phyloP scores from a whole-genome alignment of 2,113 vertebrate species.

The Cnemophilus loriae region DNA sequence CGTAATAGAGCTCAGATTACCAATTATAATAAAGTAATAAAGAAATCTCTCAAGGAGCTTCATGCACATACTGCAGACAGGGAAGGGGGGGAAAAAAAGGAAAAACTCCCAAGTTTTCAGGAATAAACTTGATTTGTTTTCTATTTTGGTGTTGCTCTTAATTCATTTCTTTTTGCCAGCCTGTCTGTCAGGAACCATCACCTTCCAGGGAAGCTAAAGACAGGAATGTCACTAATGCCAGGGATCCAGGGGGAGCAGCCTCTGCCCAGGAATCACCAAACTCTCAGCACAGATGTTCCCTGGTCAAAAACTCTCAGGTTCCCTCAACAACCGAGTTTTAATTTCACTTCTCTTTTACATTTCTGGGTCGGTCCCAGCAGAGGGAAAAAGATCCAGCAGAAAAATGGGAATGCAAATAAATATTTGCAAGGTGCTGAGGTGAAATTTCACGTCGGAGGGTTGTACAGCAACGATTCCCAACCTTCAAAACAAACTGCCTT shows the following conservation, averaged over 20 bases:
- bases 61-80: neutral
- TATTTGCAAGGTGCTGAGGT: neutral
- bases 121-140: neutral
- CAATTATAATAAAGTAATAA: slow-evolving; percentile 45
- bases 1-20: slow-evolving; percentile 31
- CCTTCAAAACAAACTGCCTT: neutral
- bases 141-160: neutral
- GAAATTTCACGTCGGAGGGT: neutral
- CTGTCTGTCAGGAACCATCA: neutral
- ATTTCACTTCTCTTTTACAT: neutral
- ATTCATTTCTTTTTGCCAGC: neutral
- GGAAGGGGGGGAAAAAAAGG: rapidly evolving
- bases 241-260: neutral
- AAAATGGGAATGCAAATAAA: neutral
- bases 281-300: neutral
- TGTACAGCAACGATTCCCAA: rapidly evolving
- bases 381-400: neutral
- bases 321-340: neutral
- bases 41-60: slow-evolving; percentile 42
- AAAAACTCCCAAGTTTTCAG: neutral
- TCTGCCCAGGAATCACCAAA: neutral
- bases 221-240: neutral
- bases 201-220: neutral
- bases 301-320: neutral
- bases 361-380: neutral